Percentiles rank a stretch among this genome's conserved stretches.
These are phyloP conservation scores for Laupala kohalensis DNA, from an alignment of 1,140 invertebrate species.

Conservation along the genomic window DNA sequence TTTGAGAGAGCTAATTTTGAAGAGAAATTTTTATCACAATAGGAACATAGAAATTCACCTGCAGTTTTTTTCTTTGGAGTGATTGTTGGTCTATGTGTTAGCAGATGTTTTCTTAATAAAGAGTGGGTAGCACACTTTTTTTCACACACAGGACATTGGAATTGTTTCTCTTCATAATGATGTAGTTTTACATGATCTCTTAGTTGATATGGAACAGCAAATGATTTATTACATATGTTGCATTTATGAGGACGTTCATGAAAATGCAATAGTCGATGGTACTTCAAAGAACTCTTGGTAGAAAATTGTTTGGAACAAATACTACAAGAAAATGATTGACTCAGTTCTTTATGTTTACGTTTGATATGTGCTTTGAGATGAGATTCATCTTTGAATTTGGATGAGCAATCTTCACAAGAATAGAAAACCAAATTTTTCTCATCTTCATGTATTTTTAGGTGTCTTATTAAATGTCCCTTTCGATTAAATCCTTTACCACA, in stretches of 20 bases:
- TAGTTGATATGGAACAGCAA: conserved; percentile 19
- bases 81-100: conserved; percentile 18
- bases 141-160: conserved; percentile 31
- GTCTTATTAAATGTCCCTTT: conserved; percentile 17
- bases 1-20: conserved; percentile 10
- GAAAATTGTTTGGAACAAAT: conserved; percentile 52
- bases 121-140: conserved; percentile 32
- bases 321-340: conserved; percentile 30
- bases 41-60: background rate
- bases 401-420: conserved; percentile 14
- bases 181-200: conserved; percentile 20
- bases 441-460: conserved; percentile 17
- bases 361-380: conserved; percentile 14
- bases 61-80: background rate
- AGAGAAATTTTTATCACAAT: conserved; percentile 1
- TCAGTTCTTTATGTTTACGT: conserved; percentile 11
- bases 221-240: conserved; percentile 19
- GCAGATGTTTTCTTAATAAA: conserved; percentile 25
- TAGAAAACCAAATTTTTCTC: conserved; percentile 19
- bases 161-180: conserved; percentile 28
- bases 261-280: conserved; percentile 19
- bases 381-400: conserved; percentile 10
- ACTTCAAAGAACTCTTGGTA: conserved; percentile 11
- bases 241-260: conserved; percentile 20
- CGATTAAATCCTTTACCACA: conserved; percentile 18